Evolutionary conservation across 1,140 invertebrate species (phyloP), one percentile per base, ranked within the genome.

Genomic region (Anastatus disparis): DNA sequence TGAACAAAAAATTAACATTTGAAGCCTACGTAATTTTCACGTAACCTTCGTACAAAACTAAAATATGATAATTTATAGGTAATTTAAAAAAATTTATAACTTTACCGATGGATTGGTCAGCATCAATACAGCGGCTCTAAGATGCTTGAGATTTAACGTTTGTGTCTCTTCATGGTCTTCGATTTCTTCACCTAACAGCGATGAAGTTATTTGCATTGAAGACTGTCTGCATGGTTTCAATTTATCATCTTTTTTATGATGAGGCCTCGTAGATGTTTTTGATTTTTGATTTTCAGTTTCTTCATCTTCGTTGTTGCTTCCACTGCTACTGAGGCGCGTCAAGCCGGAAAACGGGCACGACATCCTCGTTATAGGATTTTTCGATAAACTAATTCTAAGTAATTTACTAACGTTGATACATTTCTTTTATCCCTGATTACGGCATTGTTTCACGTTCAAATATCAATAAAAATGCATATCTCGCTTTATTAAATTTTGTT

Each of bases 91-190:
- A n/a, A n/a, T n/a, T 52, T 4, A 24, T 35, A 7, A 13, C 58
- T 68, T 86, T 84, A 90, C 89, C 84, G 87, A 82, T 71, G 89
- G 89, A 73, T 87, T 85, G 10, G 88, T 90, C 56, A 90, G 79
- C 61, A 88, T 81, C 15, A 85, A 80, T n/a, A 90, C 87, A 2
- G 88, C 88, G 12, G 87, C 84, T 63, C 85, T 87, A 20, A 90
- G 76, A 62, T 89, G 87, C 74, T 89, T 89, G 48, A 89, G 81
- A 74, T 89, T 90, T 27, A 90, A 80, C 9, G 88, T 89, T 71
- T 87, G 86, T 15, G 81, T 86, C 66, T 87, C 85, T 46, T 88
- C 87, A 38, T 80, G 78, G 20, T 88, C 88, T 9, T 86, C 84
- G 50, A 82, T 78, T 15, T 88, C 86, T 38, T 84, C 82, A n/a